phyloP scores from a whole-genome alignment of 1,140 invertebrate species.

The Eueides isabella region DNA sequence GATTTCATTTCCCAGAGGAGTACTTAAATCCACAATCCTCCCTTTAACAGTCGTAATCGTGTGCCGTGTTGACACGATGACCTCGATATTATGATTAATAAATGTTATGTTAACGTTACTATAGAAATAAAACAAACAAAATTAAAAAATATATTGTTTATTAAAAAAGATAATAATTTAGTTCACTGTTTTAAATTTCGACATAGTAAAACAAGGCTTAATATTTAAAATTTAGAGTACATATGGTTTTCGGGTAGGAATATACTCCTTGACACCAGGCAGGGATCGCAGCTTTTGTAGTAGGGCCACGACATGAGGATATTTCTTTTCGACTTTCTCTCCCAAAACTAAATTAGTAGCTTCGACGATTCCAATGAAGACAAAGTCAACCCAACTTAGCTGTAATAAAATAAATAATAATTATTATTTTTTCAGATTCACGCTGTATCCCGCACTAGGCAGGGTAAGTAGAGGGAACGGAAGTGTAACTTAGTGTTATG shows the following conservation, averaged over 20 bases:
- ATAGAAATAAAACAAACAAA: too few species aligned
- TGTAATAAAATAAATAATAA: constrained; percentile 41
- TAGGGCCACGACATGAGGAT: constrained; percentile 55
- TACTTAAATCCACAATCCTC: too few species aligned
- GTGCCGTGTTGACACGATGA: too few species aligned
- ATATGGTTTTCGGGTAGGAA: constrained; percentile 53
- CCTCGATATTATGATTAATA: too few species aligned
- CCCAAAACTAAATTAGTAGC: constrained; percentile 57
- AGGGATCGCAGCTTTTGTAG: constrained; percentile 56
- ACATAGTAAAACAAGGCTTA: neutral
- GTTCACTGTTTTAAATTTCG: neutral
- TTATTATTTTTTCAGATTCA: neutral
- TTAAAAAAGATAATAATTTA: too few species aligned
- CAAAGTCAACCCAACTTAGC: constrained; percentile 75
- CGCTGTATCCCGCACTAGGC: too few species aligned
- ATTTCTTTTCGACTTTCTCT: constrained; percentile 60
- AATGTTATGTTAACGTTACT: too few species aligned
- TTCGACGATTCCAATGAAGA: constrained; percentile 67
- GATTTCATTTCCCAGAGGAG: too few species aligned
- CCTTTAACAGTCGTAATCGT: too few species aligned
- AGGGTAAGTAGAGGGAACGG: too few species aligned
- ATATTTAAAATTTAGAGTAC: constrained; percentile 30
- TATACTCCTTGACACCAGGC: constrained; percentile 69
- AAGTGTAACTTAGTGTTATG: too few species aligned
- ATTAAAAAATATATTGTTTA: too few species aligned